phyloP scores from a whole-genome alignment of 2,888 invertebrate species.

The Hermaeophaga mercurialis region DNA sequence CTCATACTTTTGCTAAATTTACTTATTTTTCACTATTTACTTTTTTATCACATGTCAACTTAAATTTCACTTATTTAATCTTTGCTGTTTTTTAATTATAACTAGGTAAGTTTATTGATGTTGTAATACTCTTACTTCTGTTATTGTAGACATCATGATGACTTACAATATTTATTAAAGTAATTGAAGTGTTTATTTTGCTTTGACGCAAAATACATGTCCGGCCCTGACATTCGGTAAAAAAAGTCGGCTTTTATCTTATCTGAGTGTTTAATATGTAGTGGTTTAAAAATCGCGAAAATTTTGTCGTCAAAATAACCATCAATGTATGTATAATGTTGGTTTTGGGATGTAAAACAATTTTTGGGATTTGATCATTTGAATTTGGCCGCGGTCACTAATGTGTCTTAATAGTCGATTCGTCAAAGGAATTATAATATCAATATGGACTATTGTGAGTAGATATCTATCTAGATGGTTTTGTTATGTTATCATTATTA shows the following conservation, averaged over 20 bases:
- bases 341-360: background rate
- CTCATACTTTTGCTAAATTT: too few relatives aligned
- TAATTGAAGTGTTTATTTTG: too few relatives aligned
- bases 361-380: background rate
- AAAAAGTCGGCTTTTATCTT: background rate
- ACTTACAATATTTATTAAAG: too few relatives aligned
- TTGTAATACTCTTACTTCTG: too few relatives aligned
- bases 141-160: too few relatives aligned
- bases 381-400: background rate
- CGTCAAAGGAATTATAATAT: conserved; percentile 31
- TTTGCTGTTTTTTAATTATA: too few relatives aligned
- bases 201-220: too few relatives aligned
- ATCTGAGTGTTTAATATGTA: background rate
- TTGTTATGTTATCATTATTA: background rate
- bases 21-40: too few relatives aligned
- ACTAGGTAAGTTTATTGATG: too few relatives aligned
- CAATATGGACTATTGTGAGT: conserved; percentile 49
- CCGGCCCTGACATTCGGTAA: background rate
- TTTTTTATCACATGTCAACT: too few relatives aligned
- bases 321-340: background rate
- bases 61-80: too few relatives aligned
- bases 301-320: background rate
- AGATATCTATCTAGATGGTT: too few relatives aligned
- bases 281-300: background rate
- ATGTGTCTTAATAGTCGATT: conserved; percentile 23